Evolutionary conservation across 2,113 vertebrate species (phyloP).

Genomic region (Crotophaga sulcirostris): DNA sequence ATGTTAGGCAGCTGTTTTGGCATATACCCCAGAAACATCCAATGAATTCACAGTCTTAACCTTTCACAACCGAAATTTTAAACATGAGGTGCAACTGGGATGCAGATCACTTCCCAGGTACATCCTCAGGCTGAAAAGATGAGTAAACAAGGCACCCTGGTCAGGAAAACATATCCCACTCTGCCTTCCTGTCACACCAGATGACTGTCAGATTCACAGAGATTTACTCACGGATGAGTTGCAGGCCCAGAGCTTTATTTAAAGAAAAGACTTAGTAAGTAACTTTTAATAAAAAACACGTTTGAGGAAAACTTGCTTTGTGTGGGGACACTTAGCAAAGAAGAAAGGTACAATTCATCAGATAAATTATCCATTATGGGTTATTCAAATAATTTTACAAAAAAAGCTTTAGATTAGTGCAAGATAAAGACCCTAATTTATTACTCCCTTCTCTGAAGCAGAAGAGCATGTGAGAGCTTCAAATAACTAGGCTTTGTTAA

Average conservation of each 20-base stretch:
- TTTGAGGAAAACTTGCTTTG: not conserved
- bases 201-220: not conserved
- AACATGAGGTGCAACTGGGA: not conserved
- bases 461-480: not conserved
- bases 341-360: not conserved
- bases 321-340: not conserved
- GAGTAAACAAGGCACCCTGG: not conserved
- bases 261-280: not conserved
- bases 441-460: not conserved
- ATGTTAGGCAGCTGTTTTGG: not conserved
- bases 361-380: not conserved
- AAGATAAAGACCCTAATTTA: constrained; percentile 1
- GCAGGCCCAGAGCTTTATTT: not conserved
- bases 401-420: not conserved
- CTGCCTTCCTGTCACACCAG: not conserved
- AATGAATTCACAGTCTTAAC: not conserved
- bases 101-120: not conserved
- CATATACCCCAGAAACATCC: not conserved
- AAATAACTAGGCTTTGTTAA: not conserved
- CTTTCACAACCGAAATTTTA: not conserved
- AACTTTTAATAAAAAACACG: not conserved
- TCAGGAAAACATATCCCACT: not conserved
- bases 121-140: not conserved
- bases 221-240: not conserved
- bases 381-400: not conserved